Evolutionary conservation across 2,888 invertebrate species (phyloP), one percentile per base, ranked within the genome.

Genomic region (Spilarctia lutea): DNA sequence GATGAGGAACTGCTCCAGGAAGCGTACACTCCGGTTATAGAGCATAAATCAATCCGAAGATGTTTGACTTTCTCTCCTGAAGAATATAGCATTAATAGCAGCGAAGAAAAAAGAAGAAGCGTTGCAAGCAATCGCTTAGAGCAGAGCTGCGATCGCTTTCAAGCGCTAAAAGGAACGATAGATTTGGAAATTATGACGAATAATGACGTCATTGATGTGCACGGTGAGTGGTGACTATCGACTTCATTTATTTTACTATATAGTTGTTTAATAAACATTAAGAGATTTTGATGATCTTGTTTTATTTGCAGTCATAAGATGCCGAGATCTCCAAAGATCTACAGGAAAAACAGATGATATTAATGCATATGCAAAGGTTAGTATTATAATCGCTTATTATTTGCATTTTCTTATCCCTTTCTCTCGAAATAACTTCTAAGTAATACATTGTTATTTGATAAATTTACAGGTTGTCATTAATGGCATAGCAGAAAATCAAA

Each of bases 311-410:
- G 98, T 98, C 84, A 97, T 98, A 87, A 96, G 97, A 86, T 98
- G 98, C 91, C 96, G 96, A 88, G 98, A 98, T 89, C 96, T 98
- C 80, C 96, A 97, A 85, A 96, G 97, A 81, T 91, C 96, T 27
- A 96, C 97, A 88, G 97, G 97, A 71, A 97, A 96, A 85, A 96
- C 96, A 68, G 95, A 95, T 83, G 94, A 96, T 70, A 97, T 98
- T 80, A 98, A 98, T 91, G 98, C 98, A 78, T 98, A 98, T 91
- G 98, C 98, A 39, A 98, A 98, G 96, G 98, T 97, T 68, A 73
- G 84, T 84, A 67, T 35, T 75, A 70, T 72, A 70, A 71, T 71
- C 27, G 39, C 35, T n/a, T 4, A 16, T 33, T 1, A 39, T 6
- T 16, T 3, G 3, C 48, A 10, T 56, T 56, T 69, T 24, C 33